Evolutionary conservation across 2,113 vertebrate genomes (phyloP).

Genomic region (Macquaria ambigua): DNA sequence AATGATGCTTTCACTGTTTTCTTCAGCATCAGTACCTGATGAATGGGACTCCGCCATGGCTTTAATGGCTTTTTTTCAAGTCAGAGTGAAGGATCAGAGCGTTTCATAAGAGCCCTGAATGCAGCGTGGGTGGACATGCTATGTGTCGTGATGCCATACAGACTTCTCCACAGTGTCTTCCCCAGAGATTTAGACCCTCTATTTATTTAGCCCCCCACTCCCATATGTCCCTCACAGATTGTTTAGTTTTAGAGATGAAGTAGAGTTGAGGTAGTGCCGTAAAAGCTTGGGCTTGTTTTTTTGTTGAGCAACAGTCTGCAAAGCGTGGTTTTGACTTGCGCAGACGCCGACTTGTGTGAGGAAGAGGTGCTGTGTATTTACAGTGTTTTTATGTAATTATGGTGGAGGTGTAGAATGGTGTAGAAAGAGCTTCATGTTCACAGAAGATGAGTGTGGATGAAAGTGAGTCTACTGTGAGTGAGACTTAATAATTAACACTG

Average conservation of each 20-base stretch:
- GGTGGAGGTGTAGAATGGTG: not conserved
- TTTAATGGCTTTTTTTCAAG: constrained; percentile 11
- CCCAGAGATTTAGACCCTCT: constrained; percentile 40
- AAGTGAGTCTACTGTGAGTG: constrained; percentile 19
- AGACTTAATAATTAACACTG: constrained; percentile 56
- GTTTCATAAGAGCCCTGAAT: constrained; percentile 35
- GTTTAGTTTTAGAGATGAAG: constrained; percentile 31
- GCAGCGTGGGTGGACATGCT: constrained; percentile 58
- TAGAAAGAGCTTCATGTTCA: not conserved
- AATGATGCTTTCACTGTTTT: constrained; percentile 1
- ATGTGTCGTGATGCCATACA: constrained; percentile 33
- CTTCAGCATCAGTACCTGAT: constrained; percentile 7
- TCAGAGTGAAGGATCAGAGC: constrained; percentile 11
- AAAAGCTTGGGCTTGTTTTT: constrained; percentile 6
- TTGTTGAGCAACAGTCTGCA: constrained; percentile 13
- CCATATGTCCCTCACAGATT: constrained; percentile 20
- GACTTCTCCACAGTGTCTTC: constrained; percentile 38
- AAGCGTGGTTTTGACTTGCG: not conserved
- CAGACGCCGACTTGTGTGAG: constrained; percentile 1
- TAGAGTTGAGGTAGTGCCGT: not conserved
- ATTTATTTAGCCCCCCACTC: constrained; percentile 20
- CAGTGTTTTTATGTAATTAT: not conserved
- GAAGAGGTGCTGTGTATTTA: not conserved
- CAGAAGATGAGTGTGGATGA: not conserved
- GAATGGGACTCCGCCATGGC: not conserved